Percentiles rank a stretch among this genome's conserved stretches.
phyloP scores from a whole-genome alignment of 2,888 invertebrate genomes.

The Ophion ventricosus region DNA sequence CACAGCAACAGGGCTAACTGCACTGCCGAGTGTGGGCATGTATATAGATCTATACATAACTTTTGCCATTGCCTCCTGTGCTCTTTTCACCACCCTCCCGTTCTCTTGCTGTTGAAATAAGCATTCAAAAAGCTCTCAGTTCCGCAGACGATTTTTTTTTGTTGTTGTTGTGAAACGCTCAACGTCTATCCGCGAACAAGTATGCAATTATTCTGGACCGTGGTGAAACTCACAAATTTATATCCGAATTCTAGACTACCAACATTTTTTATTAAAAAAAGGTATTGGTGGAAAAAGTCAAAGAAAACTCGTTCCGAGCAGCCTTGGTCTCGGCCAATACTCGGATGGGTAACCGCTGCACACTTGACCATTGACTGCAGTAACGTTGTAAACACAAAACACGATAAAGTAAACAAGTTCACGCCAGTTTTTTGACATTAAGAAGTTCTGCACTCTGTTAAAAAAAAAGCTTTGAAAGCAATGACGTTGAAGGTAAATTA shows the following conservation, averaged over 20 bases:
- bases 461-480: too few relatives aligned
- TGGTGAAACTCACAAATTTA: background rate
- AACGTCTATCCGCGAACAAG: background rate
- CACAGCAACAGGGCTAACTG: constrained; percentile 42
- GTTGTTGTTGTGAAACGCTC: background rate
- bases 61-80: constrained; percentile 31
- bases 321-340: background rate
- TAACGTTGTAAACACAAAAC: background rate
- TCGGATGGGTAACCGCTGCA: too few relatives aligned
- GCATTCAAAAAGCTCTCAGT: constrained; percentile 30
- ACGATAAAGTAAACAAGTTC: too few relatives aligned
- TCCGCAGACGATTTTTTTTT: constrained; percentile 6
- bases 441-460: too few relatives aligned
- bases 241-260: background rate
- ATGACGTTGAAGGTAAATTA: too few relatives aligned
- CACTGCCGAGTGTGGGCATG: constrained; percentile 7
- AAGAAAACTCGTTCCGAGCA: background rate
- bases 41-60: constrained; percentile 10
- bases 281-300: background rate
- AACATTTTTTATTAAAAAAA: background rate
- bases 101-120: constrained; percentile 41
- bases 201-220: background rate
- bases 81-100: constrained; percentile 16
- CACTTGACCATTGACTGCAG: too few relatives aligned
- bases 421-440: too few relatives aligned